These are phyloP conservation scores for Microcebus murinus DNA, from an alignment of 2,113 vertebrate genomes.

Conservation along the genomic window DNA sequence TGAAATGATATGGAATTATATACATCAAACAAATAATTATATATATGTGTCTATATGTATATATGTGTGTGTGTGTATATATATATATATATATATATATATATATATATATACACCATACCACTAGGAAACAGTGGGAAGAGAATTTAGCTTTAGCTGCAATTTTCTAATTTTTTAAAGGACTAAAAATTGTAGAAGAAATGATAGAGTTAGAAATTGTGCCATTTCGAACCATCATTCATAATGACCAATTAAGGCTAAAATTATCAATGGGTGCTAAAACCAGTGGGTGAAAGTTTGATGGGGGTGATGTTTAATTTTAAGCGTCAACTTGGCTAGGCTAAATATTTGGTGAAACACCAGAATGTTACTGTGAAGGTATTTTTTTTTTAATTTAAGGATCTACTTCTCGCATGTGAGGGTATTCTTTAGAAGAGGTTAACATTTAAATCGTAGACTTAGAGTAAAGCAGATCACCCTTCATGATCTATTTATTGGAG, in stretches of 20 bases:
- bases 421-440: neutral
- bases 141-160: neutral
- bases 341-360: neutral
- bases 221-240: neutral
- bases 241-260: neutral
- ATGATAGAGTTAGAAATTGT: neutral
- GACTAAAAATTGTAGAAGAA: neutral
- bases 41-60: no score
- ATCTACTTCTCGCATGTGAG: neutral
- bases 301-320: neutral
- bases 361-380: neutral
- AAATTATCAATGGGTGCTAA: neutral
- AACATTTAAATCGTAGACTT: neutral
- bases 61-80: neutral
- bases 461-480: neutral
- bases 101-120: neutral
- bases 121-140: neutral
- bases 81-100: no score
- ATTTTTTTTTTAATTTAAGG: no score
- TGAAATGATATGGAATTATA: neutral
- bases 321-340: neutral
- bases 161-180: neutral
- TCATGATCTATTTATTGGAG: neutral
- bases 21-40: neutral
- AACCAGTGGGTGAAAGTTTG: neutral